These are phyloP conservation scores for Spea multiplicata DNA, from an alignment of 2,113 vertebrate genomes.

Conservation along the genomic window DNA sequence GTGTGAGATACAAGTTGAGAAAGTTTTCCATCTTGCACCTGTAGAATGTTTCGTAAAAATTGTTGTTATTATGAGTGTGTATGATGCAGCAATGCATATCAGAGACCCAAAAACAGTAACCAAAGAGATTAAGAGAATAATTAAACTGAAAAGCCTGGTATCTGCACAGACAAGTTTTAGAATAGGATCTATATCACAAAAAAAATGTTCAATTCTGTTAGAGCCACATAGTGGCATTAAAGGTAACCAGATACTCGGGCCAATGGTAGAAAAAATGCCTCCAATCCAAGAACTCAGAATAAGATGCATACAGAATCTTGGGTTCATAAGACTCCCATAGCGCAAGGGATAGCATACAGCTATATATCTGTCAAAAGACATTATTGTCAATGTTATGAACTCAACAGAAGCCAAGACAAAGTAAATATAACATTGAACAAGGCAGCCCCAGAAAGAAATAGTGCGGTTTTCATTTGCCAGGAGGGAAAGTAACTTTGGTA, in stretches of 20 bases:
- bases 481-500: conserved; percentile 29
- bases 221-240: background rate
- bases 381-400: conserved; percentile 19
- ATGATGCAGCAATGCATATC: background rate
- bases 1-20: conserved; percentile 23
- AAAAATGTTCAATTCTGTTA: conserved; percentile 2
- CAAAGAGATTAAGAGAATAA: conserved; percentile 17
- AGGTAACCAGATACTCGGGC: background rate
- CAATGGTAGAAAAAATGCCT: background rate
- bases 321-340: conserved; percentile 19
- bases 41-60: conserved; percentile 10
- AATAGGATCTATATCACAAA: conserved; percentile 22
- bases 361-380: conserved; percentile 37
- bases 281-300: background rate
- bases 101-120: conserved; percentile 1
- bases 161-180: conserved; percentile 8
- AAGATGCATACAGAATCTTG: background rate
- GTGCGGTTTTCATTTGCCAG: conserved; percentile 10
- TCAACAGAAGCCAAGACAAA: conserved; percentile 21
- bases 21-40: conserved; percentile 4
- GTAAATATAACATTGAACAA: conserved; percentile 14
- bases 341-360: conserved; percentile 44
- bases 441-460: conserved; percentile 21
- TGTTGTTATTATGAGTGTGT: conserved; percentile 1
- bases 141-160: background rate